Evolutionary conservation across 2,113 vertebrate species (phyloP).

Genomic region (Chionodraco myersi): DNA sequence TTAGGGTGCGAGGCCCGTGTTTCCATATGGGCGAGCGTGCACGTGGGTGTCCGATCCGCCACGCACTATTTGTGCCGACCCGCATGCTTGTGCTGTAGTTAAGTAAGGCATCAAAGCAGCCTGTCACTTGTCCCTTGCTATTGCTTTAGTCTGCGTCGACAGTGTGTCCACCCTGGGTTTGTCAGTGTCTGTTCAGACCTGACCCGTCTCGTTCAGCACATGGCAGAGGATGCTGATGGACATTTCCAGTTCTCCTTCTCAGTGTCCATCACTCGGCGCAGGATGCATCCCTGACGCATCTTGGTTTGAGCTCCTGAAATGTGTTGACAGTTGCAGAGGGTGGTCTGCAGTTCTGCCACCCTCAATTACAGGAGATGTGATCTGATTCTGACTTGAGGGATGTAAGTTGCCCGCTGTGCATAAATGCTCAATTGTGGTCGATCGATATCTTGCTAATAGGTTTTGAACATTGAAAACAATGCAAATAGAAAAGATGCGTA

Average conservation of each 20-base stretch:
- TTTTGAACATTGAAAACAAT: slow-evolving; percentile 82
- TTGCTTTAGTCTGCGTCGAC: slow-evolving; percentile 80
- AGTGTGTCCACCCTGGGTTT: slow-evolving; percentile 83
- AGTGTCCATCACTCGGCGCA: slow-evolving; percentile 79
- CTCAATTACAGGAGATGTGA: slow-evolving; percentile 77
- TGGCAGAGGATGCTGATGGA: slow-evolving; percentile 81
- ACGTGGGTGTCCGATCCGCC: slow-evolving; percentile 25
- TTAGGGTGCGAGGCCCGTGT: slow-evolving; percentile 17
- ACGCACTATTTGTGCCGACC: slow-evolving; percentile 9
- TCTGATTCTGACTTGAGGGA: slow-evolving; percentile 75
- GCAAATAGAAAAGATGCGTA: slow-evolving; percentile 69
- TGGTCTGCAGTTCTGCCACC: slow-evolving; percentile 84
- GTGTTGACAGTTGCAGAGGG: slow-evolving; percentile 86
- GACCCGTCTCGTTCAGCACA: slow-evolving; percentile 80
- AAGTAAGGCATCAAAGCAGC: slow-evolving; percentile 76
- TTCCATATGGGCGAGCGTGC: slow-evolving; percentile 40
- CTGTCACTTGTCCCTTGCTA: slow-evolving; percentile 82
- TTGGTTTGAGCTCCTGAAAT: slow-evolving; percentile 82
- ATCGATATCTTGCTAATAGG: slow-evolving; percentile 79
- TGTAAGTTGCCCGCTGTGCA: slow-evolving; percentile 81
- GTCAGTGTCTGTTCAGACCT: slow-evolving; percentile 84
- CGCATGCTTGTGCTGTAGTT: slow-evolving; percentile 55
- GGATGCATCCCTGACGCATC: slow-evolving; percentile 74
- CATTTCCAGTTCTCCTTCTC: slow-evolving; percentile 82
- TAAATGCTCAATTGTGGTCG: slow-evolving; percentile 82